Evolutionary conservation across 2,797 vertebrate genomes (phyloP).

Genomic region (Arnoldichthys spilopterus): DNA sequence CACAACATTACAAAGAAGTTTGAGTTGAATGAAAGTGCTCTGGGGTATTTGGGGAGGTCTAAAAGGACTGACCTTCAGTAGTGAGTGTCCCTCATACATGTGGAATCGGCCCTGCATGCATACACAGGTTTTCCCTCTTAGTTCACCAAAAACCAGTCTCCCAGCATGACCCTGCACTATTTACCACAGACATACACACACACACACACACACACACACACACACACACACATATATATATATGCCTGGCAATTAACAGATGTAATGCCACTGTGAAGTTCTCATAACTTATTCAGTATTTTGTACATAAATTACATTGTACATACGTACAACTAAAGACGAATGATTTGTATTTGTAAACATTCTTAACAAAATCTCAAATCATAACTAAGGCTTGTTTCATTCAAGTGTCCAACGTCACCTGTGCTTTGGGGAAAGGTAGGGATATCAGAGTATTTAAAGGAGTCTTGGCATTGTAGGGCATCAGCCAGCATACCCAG

Average conservation of each 20-base stretch:
- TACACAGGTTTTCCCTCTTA: constrained; percentile 81
- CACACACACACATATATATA: constrained; percentile 21
- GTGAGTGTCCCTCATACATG: constrained; percentile 84
- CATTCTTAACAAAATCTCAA: not conserved
- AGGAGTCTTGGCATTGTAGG: constrained; percentile 76
- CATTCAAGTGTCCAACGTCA: constrained; percentile 46
- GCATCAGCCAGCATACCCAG: constrained; percentile 81
- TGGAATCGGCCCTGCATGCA: constrained; percentile 88
- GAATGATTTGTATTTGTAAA: not conserved
- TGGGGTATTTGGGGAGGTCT: not conserved
- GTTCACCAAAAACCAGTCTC: constrained; percentile 80
- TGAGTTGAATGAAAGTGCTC: not conserved
- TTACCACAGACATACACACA: constrained; percentile 42
- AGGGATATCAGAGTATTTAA: constrained; percentile 80
- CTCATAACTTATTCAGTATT: too few species aligned
- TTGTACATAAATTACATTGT: too few species aligned
- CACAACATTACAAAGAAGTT: not conserved
- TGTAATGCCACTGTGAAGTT: too few species aligned
- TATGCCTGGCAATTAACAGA: too few species aligned
- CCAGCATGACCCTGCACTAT: constrained; percentile 82
- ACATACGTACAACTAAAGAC: too few species aligned
- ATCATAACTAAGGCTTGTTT: too few species aligned
- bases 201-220: constrained; percentile 40
- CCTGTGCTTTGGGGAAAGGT: constrained; percentile 87
- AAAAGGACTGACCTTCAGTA: constrained; percentile 73